These are phyloP conservation scores for Phorcus lineatus DNA, from an alignment of 2,888 invertebrate species.

Conservation along the genomic window DNA sequence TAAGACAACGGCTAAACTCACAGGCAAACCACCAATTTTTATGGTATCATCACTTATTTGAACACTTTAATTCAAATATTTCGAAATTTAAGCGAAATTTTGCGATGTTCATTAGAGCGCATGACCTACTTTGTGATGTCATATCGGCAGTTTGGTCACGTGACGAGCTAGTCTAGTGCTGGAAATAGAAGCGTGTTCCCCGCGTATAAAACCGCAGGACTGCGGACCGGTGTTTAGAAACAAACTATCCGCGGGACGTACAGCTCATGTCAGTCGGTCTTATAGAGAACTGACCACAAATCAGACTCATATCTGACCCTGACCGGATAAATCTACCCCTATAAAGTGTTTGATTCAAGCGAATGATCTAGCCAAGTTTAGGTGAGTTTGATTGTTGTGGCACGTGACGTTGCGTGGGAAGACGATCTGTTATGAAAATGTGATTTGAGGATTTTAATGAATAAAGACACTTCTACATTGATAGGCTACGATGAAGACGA, in stretches of 20 bases:
- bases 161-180: background rate
- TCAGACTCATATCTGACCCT: too few species aligned
- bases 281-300: background rate
- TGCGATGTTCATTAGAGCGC: background rate
- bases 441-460: too few species aligned
- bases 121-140: background rate
- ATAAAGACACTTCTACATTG: too few species aligned
- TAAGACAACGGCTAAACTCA: background rate
- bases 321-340: too few species aligned
- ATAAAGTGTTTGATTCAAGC: background rate
- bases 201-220: background rate
- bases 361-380: background rate
- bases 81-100: too few species aligned
- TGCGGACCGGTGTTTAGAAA: background rate
- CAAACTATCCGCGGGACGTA: background rate
- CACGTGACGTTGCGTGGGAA: background rate
- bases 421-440: too few species aligned
- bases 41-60: too few species aligned
- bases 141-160: slow-evolving; percentile 7
- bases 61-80: too few species aligned
- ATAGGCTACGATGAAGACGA: too few species aligned
- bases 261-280: background rate
- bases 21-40: too few species aligned
- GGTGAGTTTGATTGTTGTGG: background rate
- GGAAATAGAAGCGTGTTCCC: background rate